Conservation (phyloP, 2,888 invertebrate species). For the Melolontha melolontha region DNA sequence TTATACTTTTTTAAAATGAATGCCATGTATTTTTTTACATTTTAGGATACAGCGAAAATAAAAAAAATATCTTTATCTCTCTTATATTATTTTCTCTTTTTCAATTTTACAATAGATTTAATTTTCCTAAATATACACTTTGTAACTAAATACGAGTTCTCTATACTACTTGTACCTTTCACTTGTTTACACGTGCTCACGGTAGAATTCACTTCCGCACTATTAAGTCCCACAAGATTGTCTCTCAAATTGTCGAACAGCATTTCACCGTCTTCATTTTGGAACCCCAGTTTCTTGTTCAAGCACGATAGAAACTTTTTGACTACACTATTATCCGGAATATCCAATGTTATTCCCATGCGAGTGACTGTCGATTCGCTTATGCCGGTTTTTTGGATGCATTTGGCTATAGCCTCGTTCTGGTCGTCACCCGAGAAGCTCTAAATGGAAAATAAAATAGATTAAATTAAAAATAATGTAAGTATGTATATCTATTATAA, state of each 20-base stretch:
- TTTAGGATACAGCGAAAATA: too few relatives aligned
- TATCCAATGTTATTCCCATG: conserved; percentile 47
- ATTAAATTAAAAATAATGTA: background rate
- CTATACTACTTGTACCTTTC: conserved; percentile 40
- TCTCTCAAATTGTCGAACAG: conserved; percentile 54
- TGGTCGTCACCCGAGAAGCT: conserved; percentile 19
- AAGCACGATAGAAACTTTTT: conserved; percentile 56
- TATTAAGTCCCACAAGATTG: conserved; percentile 49
- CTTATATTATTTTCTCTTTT: conserved; percentile 29
- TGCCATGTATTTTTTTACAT: too few relatives aligned
- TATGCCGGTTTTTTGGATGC: conserved; percentile 54
- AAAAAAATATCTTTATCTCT: too few relatives aligned
- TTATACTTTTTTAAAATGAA: too few relatives aligned
- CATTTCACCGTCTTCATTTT: conserved; percentile 54
- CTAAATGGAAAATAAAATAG: conserved; percentile 11
- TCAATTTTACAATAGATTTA: conserved; percentile 38
- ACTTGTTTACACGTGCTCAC: conserved; percentile 44
- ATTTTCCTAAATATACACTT: conserved; percentile 47
- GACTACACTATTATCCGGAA: conserved; percentile 52
- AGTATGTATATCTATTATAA: too few relatives aligned
- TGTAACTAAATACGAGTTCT: conserved; percentile 44
- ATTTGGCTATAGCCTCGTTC: conserved; percentile 46
- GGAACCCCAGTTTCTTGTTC: conserved; percentile 58
- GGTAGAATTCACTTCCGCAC: conserved; percentile 40
- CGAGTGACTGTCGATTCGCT: conserved; percentile 49